phyloP scores from a whole-genome alignment of 1,140 invertebrate species.

The Megalonaias nervosa region DNA sequence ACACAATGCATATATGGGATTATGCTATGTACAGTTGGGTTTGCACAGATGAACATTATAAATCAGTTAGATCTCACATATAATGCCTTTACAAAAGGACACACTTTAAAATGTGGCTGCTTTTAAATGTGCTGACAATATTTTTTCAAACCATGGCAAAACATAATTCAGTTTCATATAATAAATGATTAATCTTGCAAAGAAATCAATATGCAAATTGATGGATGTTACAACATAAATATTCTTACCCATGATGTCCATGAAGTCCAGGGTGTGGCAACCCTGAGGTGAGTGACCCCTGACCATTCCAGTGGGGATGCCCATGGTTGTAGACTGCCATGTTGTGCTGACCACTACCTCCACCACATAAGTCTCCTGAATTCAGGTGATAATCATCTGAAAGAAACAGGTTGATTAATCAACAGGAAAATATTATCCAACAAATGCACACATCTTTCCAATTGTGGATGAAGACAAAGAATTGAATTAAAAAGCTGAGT shows the following conservation, averaged over 20 bases:
- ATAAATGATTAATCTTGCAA: neutral
- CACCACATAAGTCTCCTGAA: conserved; percentile 19
- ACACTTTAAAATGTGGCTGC: neutral
- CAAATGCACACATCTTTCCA: neutral
- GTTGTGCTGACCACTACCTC: conserved; percentile 18
- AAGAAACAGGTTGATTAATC: neutral
- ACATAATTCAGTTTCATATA: neutral
- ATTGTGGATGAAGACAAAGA: neutral
- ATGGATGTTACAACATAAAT: neutral
- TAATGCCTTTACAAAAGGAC: too few species aligned
- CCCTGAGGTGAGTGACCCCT: conserved; percentile 29
- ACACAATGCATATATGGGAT: too few species aligned
- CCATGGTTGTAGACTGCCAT: conserved; percentile 29
- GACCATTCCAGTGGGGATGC: conserved; percentile 30
- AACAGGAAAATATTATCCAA: neutral
- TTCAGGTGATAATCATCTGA: conserved; percentile 27
- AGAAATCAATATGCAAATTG: neutral
- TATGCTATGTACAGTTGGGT: too few species aligned
- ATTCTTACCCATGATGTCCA: conserved; percentile 18
- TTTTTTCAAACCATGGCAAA: neutral
- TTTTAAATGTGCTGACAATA: neutral
- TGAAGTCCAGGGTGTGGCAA: conserved; percentile 28
- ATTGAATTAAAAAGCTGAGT: neutral
- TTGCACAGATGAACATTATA: too few species aligned
- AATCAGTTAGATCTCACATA: too few species aligned